Evolutionary conservation across 2,888 invertebrate species (phyloP).

Genomic region (Meganola albula): DNA sequence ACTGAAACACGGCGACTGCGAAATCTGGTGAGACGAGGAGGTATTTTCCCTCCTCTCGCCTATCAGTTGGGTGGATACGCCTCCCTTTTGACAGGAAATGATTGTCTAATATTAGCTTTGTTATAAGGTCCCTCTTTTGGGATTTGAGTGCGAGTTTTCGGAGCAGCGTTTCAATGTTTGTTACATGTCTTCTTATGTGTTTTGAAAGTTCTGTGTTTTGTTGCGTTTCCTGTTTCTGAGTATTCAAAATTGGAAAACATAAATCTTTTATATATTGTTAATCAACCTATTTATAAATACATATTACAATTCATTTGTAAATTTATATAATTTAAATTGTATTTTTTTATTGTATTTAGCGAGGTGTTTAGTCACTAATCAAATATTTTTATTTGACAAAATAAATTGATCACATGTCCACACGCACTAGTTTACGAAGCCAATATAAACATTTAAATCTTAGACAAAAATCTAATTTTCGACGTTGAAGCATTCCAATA

Average conservation of each 20-base stretch:
- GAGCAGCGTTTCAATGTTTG: slow-evolving; percentile 33
- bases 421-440: slow-evolving; percentile 27
- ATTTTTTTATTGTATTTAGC: no score
- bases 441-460: slow-evolving; percentile 24
- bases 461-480: slow-evolving; percentile 22
- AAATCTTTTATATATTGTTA: slow-evolving; percentile 12
- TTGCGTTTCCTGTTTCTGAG: slow-evolving; percentile 16
- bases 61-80: slow-evolving; percentile 42
- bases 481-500: slow-evolving; percentile 37
- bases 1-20: slow-evolving; percentile 64
- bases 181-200: slow-evolving; percentile 29
- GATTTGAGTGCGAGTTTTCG: slow-evolving; percentile 51
- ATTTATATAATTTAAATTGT: no score
- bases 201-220: slow-evolving; percentile 15
- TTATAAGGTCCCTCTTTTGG: slow-evolving; percentile 72
- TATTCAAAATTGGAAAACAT: slow-evolving; percentile 15
- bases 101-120: slow-evolving; percentile 78
- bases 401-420: slow-evolving; percentile 26
- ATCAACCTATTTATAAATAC: slow-evolving; percentile 17
- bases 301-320: slow-evolving; percentile 1
- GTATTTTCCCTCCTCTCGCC: slow-evolving; percentile 49
- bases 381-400: slow-evolving; percentile 24
- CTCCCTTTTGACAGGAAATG: slow-evolving; percentile 76
- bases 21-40: slow-evolving; percentile 71
- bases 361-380: slow-evolving; percentile 27